Evolutionary conservation across 2,888 invertebrate species (phyloP).

Genomic region (Noctua janthe): DNA sequence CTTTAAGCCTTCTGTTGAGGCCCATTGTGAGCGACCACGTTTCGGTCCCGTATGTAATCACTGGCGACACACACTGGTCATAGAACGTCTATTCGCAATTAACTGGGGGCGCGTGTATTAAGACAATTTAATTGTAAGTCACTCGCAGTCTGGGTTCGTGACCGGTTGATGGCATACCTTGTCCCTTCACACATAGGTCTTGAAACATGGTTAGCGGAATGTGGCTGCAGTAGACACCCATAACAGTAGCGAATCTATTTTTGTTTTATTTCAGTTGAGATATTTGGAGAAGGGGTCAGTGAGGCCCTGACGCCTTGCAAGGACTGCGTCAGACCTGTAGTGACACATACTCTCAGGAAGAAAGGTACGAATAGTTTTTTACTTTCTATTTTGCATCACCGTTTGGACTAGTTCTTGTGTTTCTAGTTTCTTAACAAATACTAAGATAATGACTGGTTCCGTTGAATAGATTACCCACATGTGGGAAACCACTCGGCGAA

Average conservation of each 20-base stretch:
- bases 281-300: constrained; percentile 63
- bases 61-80: no score
- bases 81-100: no score
- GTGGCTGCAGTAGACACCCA: background rate
- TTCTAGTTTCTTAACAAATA: no score
- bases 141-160: background rate
- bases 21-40: no score
- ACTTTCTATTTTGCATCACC: no score
- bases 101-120: no score
- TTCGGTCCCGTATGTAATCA: no score
- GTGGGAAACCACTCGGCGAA: no score
- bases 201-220: background rate
- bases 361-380: constrained; percentile 50
- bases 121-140: background rate
- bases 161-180: background rate
- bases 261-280: constrained; percentile 67
- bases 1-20: no score
- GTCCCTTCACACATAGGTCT: background rate
- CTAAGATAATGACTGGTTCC: no score
- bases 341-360: constrained; percentile 50
- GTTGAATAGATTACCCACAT: no score
- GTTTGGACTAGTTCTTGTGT: no score
- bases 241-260: background rate
- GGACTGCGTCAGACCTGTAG: constrained; percentile 13
- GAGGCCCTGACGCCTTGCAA: constrained; percentile 64